Evolutionary conservation across 2,113 vertebrate species (phyloP).

Genomic region (Rhabdornis inornatus): DNA sequence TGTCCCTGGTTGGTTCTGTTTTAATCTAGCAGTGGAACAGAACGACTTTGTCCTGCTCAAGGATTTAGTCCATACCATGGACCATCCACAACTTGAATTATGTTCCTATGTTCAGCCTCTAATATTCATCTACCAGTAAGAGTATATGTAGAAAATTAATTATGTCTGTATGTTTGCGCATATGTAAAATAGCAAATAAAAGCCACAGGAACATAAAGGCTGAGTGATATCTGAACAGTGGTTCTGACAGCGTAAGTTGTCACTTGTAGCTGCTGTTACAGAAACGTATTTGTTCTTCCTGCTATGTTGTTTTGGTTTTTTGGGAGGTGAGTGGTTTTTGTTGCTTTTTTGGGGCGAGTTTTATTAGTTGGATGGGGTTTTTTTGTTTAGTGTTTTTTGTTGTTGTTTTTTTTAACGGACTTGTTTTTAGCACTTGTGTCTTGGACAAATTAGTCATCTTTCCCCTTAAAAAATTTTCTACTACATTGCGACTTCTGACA

Average conservation of each 20-base stretch:
- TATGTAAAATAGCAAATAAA: not conserved
- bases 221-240: not conserved
- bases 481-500: conserved; percentile 14
- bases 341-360: not conserved
- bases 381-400: not conserved
- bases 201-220: not conserved
- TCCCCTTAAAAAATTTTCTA: conserved; percentile 12
- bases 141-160: not conserved
- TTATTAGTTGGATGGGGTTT: not conserved
- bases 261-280: not conserved
- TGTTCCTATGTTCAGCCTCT: not conserved
- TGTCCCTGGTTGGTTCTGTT: not conserved
- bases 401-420: not conserved
- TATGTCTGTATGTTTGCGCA: not conserved
- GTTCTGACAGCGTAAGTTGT: not conserved
- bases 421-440: conserved; percentile 1
- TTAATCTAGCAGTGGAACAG: not conserved
- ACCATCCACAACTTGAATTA: not conserved
- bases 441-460: conserved; percentile 28
- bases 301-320: not conserved
- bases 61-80: not conserved
- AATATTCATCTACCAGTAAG: not conserved
- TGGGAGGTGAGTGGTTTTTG: not conserved
- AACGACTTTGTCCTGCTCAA: not conserved
- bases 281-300: not conserved